Percentiles rank a stretch among this genome's conserved stretches.
phyloP scores from a whole-genome alignment of 1,140 invertebrate species.

The Mycetomoellerius zeteki region DNA sequence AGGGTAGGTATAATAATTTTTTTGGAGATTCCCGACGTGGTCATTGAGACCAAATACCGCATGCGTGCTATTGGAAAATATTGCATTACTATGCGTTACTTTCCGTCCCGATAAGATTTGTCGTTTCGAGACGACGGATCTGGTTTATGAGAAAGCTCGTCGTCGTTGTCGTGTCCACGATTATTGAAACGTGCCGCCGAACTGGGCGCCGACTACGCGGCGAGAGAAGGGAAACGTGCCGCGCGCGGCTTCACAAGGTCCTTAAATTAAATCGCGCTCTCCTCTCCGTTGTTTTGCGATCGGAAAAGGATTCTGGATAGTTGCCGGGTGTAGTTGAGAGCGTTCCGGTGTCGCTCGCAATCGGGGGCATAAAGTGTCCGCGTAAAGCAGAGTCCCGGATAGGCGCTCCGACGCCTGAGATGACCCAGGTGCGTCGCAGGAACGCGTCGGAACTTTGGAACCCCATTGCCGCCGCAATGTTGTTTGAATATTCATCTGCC shows the following conservation, averaged over 20 bases:
- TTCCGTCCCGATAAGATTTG: constrained; percentile 57
- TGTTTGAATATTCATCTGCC: background rate
- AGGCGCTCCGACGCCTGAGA: constrained; percentile 67
- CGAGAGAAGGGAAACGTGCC: constrained; percentile 63
- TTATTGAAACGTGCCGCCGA: constrained; percentile 78
- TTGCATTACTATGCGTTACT: background rate
- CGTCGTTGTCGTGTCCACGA: constrained; percentile 62
- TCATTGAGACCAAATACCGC: background rate
- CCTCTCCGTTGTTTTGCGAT: constrained; percentile 79
- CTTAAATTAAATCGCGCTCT: constrained; percentile 82
- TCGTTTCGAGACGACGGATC: constrained; percentile 58
- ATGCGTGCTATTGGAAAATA: background rate
- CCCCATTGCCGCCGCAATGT: background rate
- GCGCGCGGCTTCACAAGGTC: constrained; percentile 69
- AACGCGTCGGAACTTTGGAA: constrained; percentile 4
- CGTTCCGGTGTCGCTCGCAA: constrained; percentile 87
- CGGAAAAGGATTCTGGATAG: constrained; percentile 72
- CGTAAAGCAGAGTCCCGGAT: constrained; percentile 82
- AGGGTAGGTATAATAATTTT: background rate
- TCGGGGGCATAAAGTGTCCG: constrained; percentile 86
- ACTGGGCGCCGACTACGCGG: constrained; percentile 62
- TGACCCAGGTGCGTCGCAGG: constrained; percentile 55
- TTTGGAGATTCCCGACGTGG: constrained; percentile 14
- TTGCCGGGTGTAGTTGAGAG: constrained; percentile 80
- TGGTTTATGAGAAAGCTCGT: constrained; percentile 71